Percentiles rank a stretch among this genome's conserved stretches.
phyloP scores from a whole-genome alignment of 2,113 vertebrate species.

The Sisor rabdophorus region DNA sequence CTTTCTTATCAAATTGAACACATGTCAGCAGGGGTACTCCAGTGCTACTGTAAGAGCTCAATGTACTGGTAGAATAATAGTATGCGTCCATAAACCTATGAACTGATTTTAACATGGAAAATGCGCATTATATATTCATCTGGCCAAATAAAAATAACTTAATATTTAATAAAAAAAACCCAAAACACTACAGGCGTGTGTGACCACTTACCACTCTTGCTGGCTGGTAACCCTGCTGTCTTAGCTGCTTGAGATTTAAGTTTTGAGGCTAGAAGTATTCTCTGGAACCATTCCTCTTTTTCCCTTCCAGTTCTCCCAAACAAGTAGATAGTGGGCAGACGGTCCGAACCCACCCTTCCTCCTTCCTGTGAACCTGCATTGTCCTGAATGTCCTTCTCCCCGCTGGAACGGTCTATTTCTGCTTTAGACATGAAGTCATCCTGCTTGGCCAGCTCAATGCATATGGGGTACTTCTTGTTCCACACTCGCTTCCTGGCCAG shows the following conservation, averaged over 20 bases:
- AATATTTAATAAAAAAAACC: neutral
- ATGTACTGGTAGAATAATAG: neutral
- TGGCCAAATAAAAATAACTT: neutral
- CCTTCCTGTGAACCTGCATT: constrained; percentile 64
- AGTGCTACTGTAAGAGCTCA: neutral
- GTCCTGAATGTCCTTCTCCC: constrained; percentile 64
- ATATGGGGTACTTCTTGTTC: constrained; percentile 99
- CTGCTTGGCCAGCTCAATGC: constrained; percentile 88
- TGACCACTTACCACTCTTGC: constrained; percentile 36
- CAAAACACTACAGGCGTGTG: too few species aligned
- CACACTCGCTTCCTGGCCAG: constrained; percentile 92
- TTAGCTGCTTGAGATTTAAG: constrained; percentile 71
- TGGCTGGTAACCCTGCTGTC: constrained; percentile 63
- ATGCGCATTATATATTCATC: neutral
- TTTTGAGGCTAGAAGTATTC: constrained; percentile 82
- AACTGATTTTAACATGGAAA: neutral
- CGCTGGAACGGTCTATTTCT: constrained; percentile 73
- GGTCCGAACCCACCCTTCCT: constrained; percentile 47
- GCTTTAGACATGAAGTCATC: constrained; percentile 97
- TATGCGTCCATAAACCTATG: neutral
- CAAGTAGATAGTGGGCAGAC: constrained; percentile 79
- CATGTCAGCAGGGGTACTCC: too few species aligned
- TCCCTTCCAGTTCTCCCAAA: constrained; percentile 94
- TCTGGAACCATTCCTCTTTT: constrained; percentile 95
- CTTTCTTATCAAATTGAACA: too few species aligned